Conservation (phyloP, 2,888 invertebrate genomes). For the Eupithecia subfuscata region DNA sequence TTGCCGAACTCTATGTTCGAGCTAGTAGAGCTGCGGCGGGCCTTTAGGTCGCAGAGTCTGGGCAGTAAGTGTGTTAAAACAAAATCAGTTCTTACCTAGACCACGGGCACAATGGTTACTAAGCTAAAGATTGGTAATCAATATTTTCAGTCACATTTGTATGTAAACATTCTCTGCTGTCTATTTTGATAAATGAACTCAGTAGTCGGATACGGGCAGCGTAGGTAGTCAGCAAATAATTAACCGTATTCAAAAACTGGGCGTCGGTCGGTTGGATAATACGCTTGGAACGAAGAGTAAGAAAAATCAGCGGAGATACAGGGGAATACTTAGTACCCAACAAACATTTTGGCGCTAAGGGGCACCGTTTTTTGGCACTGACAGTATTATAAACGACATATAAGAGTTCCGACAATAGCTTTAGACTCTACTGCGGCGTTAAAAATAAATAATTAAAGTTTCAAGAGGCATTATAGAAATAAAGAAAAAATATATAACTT, state of each 20-base stretch:
- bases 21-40: too few relatives aligned
- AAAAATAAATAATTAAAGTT: too few relatives aligned
- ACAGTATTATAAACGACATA: too few relatives aligned
- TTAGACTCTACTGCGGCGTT: too few relatives aligned
- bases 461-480: too few relatives aligned
- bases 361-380: too few relatives aligned
- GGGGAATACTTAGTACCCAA: too few relatives aligned
- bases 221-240: slow-evolving; percentile 23
- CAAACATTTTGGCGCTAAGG: too few relatives aligned
- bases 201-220: neutral
- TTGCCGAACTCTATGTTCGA: neutral
- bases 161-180: neutral
- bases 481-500: too few relatives aligned
- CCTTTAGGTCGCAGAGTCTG: too few relatives aligned
- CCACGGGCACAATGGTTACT: neutral
- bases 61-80: neutral
- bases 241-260: slow-evolving; percentile 26
- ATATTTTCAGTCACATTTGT: neutral
- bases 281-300: slow-evolving; percentile 15
- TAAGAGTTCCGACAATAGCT: too few relatives aligned
- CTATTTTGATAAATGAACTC: neutral
- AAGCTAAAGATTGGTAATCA: neutral
- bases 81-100: neutral
- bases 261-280: slow-evolving; percentile 15
- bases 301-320: neutral